Evolutionary conservation across 2,888 invertebrate genomes (phyloP), one percentile per base, ranked within the genome.

Genomic region (Apoda limacodes): DNA sequence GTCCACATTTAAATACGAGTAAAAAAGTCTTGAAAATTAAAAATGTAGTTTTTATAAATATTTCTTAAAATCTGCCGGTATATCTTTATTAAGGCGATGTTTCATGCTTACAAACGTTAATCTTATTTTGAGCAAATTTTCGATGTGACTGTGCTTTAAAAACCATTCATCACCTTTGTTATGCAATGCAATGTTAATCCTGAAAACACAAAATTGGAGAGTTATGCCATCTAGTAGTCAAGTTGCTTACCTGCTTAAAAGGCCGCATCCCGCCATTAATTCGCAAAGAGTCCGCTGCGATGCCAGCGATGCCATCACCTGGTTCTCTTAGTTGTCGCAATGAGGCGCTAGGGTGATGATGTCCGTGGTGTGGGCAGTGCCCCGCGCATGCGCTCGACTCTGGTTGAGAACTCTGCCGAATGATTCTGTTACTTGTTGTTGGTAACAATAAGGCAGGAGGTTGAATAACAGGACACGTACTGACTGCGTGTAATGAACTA

Each of bases 241-340:
- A 29, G 28, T 28, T 43, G 61, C 82, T 75, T 85, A 94, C 94
- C 90, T 96, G 95, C 78, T 93, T 94, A 81, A 97, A 96, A 64
- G 94, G 95, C 51, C 95, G 86, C 86, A 97, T 93, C 56, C 95
- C 96, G 43, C 97, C 98, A 81, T 96, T 97, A 78, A 97, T 94
- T 57, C 96, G 85, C 51, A 97, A 85, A 35, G 95, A 95, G 78
- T 97, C 97, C 28, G 95, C 95, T 12, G 96, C 97, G 55, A 98
- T 97, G 61, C 94, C 94, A 26, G 95, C 95, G 43, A 97, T 92
- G 45, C 93, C 92, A 61, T 93, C 93, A 40, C 87, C 86, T 25
- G 88, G 88, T 80, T 90, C 90, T 46, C 92, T 85, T 33, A 94
- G 82, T 66, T 94, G 93, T 56, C 93, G 88, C 58, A 94, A 76